Conservation (phyloP, 2,888 invertebrate species). For the Trachelus tabidus region DNA sequence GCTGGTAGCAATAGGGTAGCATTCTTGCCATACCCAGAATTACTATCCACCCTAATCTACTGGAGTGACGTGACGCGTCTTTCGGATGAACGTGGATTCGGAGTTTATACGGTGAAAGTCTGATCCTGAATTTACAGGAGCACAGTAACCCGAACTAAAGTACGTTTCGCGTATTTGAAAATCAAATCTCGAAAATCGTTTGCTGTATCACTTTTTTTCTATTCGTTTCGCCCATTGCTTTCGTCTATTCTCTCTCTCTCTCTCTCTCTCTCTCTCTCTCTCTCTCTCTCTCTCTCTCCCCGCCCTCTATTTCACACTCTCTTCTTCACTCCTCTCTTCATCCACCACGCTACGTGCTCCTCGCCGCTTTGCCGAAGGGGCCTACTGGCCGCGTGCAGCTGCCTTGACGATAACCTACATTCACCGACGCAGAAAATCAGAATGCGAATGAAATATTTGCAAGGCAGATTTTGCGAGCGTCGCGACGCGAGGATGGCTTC, state of each 20-base stretch:
- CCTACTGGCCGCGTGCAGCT: conserved; percentile 12
- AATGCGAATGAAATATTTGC: conserved; percentile 30
- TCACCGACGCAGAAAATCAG: conserved; percentile 32
- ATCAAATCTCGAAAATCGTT: conserved; percentile 22
- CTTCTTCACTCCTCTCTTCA: neutral
- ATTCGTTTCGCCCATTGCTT: neutral
- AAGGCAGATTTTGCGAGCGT: conserved; percentile 13
- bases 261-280: no score
- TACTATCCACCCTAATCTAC: neutral
- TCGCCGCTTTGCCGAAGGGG: neutral
- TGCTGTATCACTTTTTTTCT: neutral
- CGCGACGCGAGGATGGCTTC: neutral
- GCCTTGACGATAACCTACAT: conserved; percentile 40
- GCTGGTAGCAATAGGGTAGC: neutral
- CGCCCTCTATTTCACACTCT: neutral
- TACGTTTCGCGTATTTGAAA: conserved; percentile 28
- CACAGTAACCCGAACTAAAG: neutral
- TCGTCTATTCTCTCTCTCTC: neutral
- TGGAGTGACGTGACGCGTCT: neutral
- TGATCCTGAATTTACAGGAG: neutral
- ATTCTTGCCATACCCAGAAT: neutral
- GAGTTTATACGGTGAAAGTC: neutral
- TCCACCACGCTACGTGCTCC: neutral
- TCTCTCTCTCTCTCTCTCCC: no score
- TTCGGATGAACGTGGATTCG: neutral